Evolutionary conservation across 1,140 invertebrate species (phyloP).

Genomic region (Eupristina koningsbergeri): DNA sequence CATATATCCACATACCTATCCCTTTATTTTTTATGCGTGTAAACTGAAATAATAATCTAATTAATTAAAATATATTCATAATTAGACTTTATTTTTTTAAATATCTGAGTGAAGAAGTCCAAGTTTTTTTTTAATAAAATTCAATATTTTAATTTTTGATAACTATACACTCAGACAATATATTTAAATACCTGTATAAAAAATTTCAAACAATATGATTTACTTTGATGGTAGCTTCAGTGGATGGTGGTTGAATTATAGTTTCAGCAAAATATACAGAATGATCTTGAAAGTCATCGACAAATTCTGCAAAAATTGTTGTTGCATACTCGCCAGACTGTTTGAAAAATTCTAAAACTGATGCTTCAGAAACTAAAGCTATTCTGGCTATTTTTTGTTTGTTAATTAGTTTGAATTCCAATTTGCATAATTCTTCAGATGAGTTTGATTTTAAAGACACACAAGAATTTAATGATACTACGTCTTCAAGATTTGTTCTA

Average conservation of each 20-base stretch:
- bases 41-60: slow-evolving; percentile 64
- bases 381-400: slow-evolving; percentile 64
- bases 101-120: not conserved
- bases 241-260: slow-evolving; percentile 61
- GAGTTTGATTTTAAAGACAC: slow-evolving; percentile 59
- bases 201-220: slow-evolving; percentile 12
- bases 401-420: slow-evolving; percentile 66
- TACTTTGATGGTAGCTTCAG: slow-evolving; percentile 71
- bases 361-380: slow-evolving; percentile 68
- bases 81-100: slow-evolving; percentile 3
- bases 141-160: too few relatives aligned
- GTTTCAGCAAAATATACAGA: slow-evolving; percentile 65
- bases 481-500: slow-evolving; percentile 63
- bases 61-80: slow-evolving; percentile 14
- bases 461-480: slow-evolving; percentile 64
- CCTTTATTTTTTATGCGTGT: slow-evolving; percentile 66
- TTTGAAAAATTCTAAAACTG: slow-evolving; percentile 71
- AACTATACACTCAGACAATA: too few relatives aligned
- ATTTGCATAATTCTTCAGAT: slow-evolving; percentile 60
- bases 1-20: slow-evolving; percentile 70
- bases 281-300: slow-evolving; percentile 69
- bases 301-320: slow-evolving; percentile 66
- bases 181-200: not conserved
- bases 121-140: too few relatives aligned
- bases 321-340: slow-evolving; percentile 69